Conservation (phyloP, 2,888 invertebrate genomes). For the Argyresthia albistria region DNA sequence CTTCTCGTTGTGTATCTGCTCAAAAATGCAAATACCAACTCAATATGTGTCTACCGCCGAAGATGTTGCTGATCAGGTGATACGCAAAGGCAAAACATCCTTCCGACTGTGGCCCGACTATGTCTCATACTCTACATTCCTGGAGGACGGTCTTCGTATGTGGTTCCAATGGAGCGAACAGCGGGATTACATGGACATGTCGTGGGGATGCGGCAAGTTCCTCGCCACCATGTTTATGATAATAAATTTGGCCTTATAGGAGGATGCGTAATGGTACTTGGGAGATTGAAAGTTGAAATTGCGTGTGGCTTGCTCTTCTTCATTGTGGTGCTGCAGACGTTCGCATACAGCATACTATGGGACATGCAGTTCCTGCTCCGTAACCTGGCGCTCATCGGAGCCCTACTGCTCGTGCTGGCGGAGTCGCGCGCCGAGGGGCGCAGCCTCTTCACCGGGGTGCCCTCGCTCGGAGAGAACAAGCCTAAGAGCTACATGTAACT, state of each 20-base stretch:
- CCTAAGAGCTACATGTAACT: slow-evolving; percentile 97
- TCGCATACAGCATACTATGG: slow-evolving; percentile 98
- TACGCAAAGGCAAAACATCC: slow-evolving; percentile 92
- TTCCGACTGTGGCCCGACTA: slow-evolving; percentile 95
- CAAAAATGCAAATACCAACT: slow-evolving; percentile 79
- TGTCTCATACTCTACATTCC: slow-evolving; percentile 98
- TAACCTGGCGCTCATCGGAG: slow-evolving; percentile 97
- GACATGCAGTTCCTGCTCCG: slow-evolving; percentile 97
- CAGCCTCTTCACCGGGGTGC: slow-evolving; percentile 96
- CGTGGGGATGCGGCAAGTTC: slow-evolving; percentile 96
- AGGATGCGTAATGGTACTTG: slow-evolving; percentile 96
- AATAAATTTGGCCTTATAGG: slow-evolving; percentile 96
- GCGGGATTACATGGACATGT: slow-evolving; percentile 96
- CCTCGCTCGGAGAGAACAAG: slow-evolving; percentile 92
- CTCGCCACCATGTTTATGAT: slow-evolving; percentile 94
- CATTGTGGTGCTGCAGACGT: slow-evolving; percentile 96
- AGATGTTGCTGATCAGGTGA: slow-evolving; percentile 96
- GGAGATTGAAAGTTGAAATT: slow-evolving; percentile 90
- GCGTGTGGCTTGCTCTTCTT: slow-evolving; percentile 94
- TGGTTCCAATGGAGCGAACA: slow-evolving; percentile 99
- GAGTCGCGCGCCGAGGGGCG: slow-evolving; percentile 95
- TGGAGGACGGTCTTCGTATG: slow-evolving; percentile 99
- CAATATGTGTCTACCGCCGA: slow-evolving; percentile 87
- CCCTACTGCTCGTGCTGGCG: slow-evolving; percentile 95
- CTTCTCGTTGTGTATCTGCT: slow-evolving; percentile 44